Evolutionary conservation across 2,113 vertebrate genomes (phyloP).

Genomic region (Steatornis caripensis): DNA sequence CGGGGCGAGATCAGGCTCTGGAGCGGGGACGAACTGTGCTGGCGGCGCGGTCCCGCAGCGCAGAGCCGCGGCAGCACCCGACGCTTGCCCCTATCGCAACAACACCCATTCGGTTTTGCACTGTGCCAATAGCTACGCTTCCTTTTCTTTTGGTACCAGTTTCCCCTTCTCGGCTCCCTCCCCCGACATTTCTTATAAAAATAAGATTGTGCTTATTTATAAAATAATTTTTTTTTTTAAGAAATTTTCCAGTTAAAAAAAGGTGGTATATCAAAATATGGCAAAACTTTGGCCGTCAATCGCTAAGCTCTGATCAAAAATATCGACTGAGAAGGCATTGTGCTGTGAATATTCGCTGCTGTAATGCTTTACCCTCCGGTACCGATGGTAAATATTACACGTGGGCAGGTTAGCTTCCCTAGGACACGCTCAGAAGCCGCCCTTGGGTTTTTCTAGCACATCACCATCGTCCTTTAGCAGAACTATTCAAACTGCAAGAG

Average conservation of each 20-base stretch:
- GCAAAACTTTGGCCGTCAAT: constrained; percentile 66
- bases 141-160: constrained; percentile 47
- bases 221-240: constrained; percentile 68
- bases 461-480: background rate
- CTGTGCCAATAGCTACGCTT: background rate
- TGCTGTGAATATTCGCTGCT: constrained; percentile 49
- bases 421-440: background rate
- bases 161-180: background rate
- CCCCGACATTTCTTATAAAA: constrained; percentile 70
- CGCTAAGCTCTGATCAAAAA: constrained; percentile 67
- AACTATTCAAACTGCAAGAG: background rate
- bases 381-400: background rate
- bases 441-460: background rate
- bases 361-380: background rate
- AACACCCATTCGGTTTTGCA: constrained; percentile 59
- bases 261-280: constrained; percentile 72
- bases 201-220: constrained; percentile 74
- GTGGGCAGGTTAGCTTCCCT: background rate
- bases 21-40: background rate
- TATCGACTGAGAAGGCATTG: constrained; percentile 35
- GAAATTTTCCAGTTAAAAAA: constrained; percentile 80
- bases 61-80: background rate
- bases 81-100: constrained; percentile 44
- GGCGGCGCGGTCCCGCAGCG: rapidly evolving
- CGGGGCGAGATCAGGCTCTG: background rate